These are phyloP conservation scores for Copsychus sechellarum DNA, from an alignment of 2,113 vertebrate species.

Conservation along the genomic window DNA sequence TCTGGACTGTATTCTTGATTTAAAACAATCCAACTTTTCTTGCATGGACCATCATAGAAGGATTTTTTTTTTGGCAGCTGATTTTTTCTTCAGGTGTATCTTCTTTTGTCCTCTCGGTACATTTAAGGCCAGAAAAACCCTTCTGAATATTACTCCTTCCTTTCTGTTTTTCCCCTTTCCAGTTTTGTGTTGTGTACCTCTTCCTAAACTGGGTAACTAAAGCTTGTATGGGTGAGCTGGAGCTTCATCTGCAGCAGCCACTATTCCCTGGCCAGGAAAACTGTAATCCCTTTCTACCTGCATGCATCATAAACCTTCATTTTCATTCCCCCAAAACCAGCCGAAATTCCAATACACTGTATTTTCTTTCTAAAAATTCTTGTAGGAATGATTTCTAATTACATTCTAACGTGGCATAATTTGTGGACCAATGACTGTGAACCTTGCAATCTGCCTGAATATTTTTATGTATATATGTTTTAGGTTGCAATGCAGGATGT, in stretches of 20 bases:
- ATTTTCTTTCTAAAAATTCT: background rate
- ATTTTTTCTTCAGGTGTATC: background rate
- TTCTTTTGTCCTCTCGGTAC: background rate
- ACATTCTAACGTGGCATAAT: background rate
- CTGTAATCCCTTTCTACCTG: background rate
- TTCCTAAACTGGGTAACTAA: too few species aligned
- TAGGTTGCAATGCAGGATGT: too few species aligned
- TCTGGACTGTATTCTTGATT: background rate
- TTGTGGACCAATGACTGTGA: background rate
- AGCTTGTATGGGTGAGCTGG: background rate
- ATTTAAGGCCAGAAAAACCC: background rate
- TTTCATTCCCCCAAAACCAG: rapidly evolving
- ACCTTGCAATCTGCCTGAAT: background rate
- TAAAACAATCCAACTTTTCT: background rate
- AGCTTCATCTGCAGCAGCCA: background rate
- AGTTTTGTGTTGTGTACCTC: background rate
- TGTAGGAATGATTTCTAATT: background rate
- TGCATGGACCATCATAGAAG: background rate
- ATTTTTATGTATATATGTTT: too few species aligned
- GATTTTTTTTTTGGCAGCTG: background rate
- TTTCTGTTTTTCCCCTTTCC: rapidly evolving
- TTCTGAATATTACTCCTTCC: background rate
- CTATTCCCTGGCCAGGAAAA: background rate
- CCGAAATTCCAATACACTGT: background rate
- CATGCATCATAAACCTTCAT: background rate